phyloP scores from a whole-genome alignment of 2,888 invertebrate genomes.

The Hirtodrosophila alboralis region DNA sequence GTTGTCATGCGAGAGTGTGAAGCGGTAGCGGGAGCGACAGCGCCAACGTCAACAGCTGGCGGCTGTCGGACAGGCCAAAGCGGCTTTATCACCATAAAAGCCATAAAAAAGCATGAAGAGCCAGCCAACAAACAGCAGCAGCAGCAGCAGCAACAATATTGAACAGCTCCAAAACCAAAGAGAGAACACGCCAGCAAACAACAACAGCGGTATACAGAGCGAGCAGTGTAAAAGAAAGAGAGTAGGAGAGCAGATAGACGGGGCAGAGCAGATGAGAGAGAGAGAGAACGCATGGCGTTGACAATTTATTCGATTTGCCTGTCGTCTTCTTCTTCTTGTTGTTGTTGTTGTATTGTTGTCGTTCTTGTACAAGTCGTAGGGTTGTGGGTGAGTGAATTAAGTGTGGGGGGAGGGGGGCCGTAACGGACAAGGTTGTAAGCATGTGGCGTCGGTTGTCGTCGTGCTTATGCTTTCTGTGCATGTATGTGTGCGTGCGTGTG shows the following conservation, averaged over 20 bases:
- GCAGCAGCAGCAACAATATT: constrained; percentile 41
- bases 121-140: constrained; percentile 34
- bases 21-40: constrained; percentile 46
- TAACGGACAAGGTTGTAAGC: constrained; percentile 77
- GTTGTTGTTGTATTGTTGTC: constrained; percentile 14
- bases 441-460: constrained; percentile 46
- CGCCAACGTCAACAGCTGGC: constrained; percentile 69
- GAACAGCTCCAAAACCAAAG: constrained; percentile 34
- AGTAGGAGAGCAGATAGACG: constrained; percentile 17
- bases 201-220: constrained; percentile 13
- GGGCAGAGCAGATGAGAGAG: constrained; percentile 2
- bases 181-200: constrained; percentile 22
- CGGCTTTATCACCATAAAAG: constrained; percentile 75
- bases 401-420: constrained; percentile 35
- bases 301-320: constrained; percentile 61
- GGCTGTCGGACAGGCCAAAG: constrained; percentile 64
- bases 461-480: constrained; percentile 32
- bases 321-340: constrained; percentile 8
- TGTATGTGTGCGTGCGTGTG: constrained; percentile 9
- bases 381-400: constrained; percentile 48
- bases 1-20: constrained; percentile 60
- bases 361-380: constrained; percentile 36
- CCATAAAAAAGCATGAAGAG: constrained; percentile 73
- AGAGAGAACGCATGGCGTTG: constrained; percentile 25
- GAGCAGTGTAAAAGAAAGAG: constrained; percentile 19